These are phyloP conservation scores for Styela clava DNA, from an alignment of 23 tunicate genomes.

Conservation along the genomic window DNA sequence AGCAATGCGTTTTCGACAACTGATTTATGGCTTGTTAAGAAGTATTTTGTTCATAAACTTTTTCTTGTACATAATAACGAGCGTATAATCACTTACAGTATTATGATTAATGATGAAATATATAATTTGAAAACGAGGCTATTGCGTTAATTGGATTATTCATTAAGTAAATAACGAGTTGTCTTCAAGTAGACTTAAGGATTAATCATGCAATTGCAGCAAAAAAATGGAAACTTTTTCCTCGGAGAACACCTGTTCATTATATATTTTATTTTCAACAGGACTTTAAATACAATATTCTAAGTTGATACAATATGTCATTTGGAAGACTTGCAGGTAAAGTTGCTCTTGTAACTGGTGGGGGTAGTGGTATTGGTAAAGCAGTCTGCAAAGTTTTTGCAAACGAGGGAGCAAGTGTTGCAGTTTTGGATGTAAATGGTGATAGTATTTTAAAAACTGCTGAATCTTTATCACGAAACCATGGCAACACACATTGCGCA, in stretches of 20 bases:
- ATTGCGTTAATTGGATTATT: background rate
- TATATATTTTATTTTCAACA: too few species aligned
- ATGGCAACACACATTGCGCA: conserved; percentile 6
- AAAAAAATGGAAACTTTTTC: too few species aligned
- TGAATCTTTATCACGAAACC: conserved; percentile 11
- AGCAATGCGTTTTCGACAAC: too few species aligned
- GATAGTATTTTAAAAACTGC: background rate
- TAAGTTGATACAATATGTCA: background rate
- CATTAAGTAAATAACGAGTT: background rate
- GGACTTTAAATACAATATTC: background rate
- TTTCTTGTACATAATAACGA: too few species aligned
- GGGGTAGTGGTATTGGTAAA: conserved; percentile 77
- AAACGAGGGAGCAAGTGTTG: conserved; percentile 63
- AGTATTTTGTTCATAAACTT: too few species aligned
- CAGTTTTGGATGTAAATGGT: conserved; percentile 49
- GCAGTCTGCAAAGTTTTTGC: conserved; percentile 47
- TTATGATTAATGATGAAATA: too few species aligned
- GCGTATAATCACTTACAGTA: too few species aligned
- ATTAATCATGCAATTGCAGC: too few species aligned
- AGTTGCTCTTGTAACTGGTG: conserved; percentile 6
- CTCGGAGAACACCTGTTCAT: too few species aligned
- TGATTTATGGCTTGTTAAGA: too few species aligned
- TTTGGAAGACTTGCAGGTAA: background rate
- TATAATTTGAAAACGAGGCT: background rate
- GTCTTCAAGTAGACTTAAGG: background rate